Evolutionary conservation across 2,888 invertebrate genomes (phyloP).

Genomic region (Ennomos quercinarius): DNA sequence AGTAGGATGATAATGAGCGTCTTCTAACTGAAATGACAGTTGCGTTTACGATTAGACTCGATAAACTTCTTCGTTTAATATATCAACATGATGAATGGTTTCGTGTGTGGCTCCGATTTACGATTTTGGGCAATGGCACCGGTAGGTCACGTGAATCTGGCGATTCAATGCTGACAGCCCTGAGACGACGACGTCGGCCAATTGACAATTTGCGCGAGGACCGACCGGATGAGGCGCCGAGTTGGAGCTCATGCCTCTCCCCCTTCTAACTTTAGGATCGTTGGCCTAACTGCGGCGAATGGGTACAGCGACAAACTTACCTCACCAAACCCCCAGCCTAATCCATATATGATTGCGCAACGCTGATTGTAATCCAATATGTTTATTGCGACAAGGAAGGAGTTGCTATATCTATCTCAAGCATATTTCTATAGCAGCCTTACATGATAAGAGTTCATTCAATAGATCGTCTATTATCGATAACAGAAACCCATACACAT

Average conservation of each 20-base stretch:
- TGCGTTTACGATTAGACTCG: background rate
- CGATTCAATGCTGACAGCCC: slow-evolving; percentile 66
- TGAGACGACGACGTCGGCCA: slow-evolving; percentile 66
- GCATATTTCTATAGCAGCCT: background rate
- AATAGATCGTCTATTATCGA: background rate
- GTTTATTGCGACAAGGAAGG: background rate
- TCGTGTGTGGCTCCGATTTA: slow-evolving; percentile 17
- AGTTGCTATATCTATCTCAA: background rate
- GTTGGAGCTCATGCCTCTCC: slow-evolving; percentile 72
- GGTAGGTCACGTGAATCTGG: slow-evolving; percentile 60
- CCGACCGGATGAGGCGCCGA: slow-evolving; percentile 79
- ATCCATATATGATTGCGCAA: slow-evolving; percentile 16
- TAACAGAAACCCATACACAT: background rate
- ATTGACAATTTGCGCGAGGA: slow-evolving; percentile 79
- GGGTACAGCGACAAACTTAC: slow-evolving; percentile 55
- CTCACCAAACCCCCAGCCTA: slow-evolving; percentile 45
- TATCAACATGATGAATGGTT: slow-evolving; percentile 1
- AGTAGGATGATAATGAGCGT: background rate
- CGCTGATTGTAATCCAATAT: slow-evolving; percentile 2
- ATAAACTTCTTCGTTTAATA: slow-evolving; percentile 12
- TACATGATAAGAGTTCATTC: background rate
- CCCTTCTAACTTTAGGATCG: slow-evolving; percentile 73
- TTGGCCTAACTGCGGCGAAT: slow-evolving; percentile 60
- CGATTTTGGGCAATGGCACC: slow-evolving; percentile 48
- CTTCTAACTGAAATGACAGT: background rate